These are phyloP conservation scores for Dryobota labecula DNA, from an alignment of 2,888 invertebrate species.

Conservation along the genomic window DNA sequence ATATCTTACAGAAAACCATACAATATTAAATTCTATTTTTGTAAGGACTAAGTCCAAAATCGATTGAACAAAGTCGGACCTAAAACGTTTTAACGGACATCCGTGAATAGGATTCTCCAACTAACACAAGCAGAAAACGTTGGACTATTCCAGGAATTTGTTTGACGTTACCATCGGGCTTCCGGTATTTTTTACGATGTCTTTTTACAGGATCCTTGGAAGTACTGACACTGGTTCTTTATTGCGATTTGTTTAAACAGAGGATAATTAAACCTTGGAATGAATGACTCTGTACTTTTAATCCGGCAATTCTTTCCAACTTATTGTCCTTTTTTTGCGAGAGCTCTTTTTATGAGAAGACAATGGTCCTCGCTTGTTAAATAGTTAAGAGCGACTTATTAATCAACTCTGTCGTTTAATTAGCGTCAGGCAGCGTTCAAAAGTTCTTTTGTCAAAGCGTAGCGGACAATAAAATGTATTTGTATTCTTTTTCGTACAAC, in stretches of 20 bases:
- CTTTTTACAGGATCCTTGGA: conserved; percentile 76
- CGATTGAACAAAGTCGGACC: conserved; percentile 12
- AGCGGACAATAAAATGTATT: conserved; percentile 71
- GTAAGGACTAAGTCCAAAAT: not conserved
- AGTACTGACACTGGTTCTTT: conserved; percentile 77
- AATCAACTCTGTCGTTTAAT: conserved; percentile 85
- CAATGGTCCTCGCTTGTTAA: conserved; percentile 84
- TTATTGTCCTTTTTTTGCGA: conserved; percentile 79
- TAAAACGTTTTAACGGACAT: conserved; percentile 56
- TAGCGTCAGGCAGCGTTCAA: conserved; percentile 76
- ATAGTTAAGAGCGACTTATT: conserved; percentile 85
- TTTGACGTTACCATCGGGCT: conserved; percentile 79
- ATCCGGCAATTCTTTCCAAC: conserved; percentile 78
- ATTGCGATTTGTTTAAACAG: conserved; percentile 89
- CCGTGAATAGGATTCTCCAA: conserved; percentile 68
- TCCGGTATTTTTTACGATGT: conserved; percentile 76
- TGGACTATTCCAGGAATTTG: conserved; percentile 80
- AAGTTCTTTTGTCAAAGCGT: conserved; percentile 75
- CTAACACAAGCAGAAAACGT: conserved; percentile 75
- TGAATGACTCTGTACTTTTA: conserved; percentile 86
- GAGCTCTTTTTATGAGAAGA: conserved; percentile 82
- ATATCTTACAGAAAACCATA: conserved; percentile 20
- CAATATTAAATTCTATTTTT: conserved; percentile 25
- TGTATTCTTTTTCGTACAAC: conserved; percentile 40
- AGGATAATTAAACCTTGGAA: conserved; percentile 87